These are phyloP conservation scores for Scaptomyza tumidula DNA, from an alignment of 2,888 invertebrate species.

Conservation along the genomic window DNA sequence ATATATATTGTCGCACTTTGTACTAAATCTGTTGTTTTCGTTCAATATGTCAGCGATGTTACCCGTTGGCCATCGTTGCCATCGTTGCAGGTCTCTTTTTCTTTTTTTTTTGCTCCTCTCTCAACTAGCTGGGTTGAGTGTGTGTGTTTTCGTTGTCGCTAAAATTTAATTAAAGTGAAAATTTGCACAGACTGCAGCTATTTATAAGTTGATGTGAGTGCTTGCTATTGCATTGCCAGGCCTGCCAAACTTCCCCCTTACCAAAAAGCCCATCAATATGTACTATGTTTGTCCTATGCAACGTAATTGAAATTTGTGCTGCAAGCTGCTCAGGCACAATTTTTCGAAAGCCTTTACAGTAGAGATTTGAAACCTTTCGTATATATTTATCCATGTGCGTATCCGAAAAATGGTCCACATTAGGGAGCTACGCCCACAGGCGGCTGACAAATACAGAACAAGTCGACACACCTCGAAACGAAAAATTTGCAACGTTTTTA, in stretches of 20 bases:
- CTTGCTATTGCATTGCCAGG: conserved; percentile 47
- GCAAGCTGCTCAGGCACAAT: conserved; percentile 26
- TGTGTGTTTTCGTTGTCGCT: conserved; percentile 62
- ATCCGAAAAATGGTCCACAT: no score
- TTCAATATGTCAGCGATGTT: no score
- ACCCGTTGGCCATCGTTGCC: no score
- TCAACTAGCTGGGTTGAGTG: conserved; percentile 20
- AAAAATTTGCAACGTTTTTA: no score
- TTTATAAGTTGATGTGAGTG: conserved; percentile 80
- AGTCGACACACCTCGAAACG: no score
- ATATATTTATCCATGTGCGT: no score
- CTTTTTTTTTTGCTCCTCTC: conserved; percentile 27
- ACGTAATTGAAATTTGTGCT: conserved; percentile 64
- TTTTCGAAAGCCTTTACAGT: neutral
- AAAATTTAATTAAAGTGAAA: conserved; percentile 82
- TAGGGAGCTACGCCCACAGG: no score
- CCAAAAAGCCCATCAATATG: conserved; percentile 16
- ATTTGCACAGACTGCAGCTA: conserved; percentile 81
- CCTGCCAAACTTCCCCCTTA: neutral
- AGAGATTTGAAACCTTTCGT: no score
- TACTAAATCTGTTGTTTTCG: no score
- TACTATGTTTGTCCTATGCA: conserved; percentile 46
- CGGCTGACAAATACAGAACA: no score
- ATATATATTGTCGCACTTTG: no score
- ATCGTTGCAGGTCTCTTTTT: conserved; percentile 8